Percentiles rank a stretch among this genome's conserved stretches.
These are phyloP conservation scores for Drosophila nr. perissopoda DNA, from an alignment of 2,888 invertebrate genomes.

Conservation along the genomic window DNA sequence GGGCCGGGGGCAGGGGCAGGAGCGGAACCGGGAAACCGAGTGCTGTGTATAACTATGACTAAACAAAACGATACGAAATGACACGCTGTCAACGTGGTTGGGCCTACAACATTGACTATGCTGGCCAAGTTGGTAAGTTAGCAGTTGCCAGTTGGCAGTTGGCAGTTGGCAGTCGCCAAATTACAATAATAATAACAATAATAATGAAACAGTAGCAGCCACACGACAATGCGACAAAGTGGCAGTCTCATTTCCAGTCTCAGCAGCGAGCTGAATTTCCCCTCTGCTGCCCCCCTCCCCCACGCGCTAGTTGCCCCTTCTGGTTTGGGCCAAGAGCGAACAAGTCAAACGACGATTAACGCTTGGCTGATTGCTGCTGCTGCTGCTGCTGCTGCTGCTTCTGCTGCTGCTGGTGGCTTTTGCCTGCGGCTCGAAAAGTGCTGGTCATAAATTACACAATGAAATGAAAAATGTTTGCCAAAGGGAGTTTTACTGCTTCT, in stretches of 20 bases:
- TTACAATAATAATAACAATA: slow-evolving; percentile 76
- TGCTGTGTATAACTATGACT: slow-evolving; percentile 66
- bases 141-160: slow-evolving; percentile 28
- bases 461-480: slow-evolving; percentile 67
- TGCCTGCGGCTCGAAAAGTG: slow-evolving; percentile 61
- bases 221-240: slow-evolving; percentile 81
- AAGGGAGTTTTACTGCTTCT: slow-evolving; percentile 11
- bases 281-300: background rate
- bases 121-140: slow-evolving; percentile 21
- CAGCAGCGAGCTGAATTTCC: background rate
- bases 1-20: background rate
- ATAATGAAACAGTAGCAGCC: slow-evolving; percentile 71
- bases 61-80: slow-evolving; percentile 78
- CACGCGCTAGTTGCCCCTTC: slow-evolving; percentile 32
- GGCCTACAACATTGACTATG: slow-evolving; percentile 27
- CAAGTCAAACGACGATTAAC: slow-evolving; percentile 82
- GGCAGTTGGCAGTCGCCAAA: slow-evolving; percentile 59
- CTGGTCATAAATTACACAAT: slow-evolving; percentile 78
- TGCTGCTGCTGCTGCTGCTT: slow-evolving; percentile 59
- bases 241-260: slow-evolving; percentile 58
- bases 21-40: slow-evolving; percentile 8
- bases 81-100: slow-evolving; percentile 77
- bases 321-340: slow-evolving; percentile 52
- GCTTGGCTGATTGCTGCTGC: slow-evolving; percentile 75
- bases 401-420: slow-evolving; percentile 4